A percentile compares a stretch with the other conserved stretches of the same genome.
phyloP scores from a whole-genome alignment of 2,113 vertebrate species.

The Phylloscopus trochilus region DNA sequence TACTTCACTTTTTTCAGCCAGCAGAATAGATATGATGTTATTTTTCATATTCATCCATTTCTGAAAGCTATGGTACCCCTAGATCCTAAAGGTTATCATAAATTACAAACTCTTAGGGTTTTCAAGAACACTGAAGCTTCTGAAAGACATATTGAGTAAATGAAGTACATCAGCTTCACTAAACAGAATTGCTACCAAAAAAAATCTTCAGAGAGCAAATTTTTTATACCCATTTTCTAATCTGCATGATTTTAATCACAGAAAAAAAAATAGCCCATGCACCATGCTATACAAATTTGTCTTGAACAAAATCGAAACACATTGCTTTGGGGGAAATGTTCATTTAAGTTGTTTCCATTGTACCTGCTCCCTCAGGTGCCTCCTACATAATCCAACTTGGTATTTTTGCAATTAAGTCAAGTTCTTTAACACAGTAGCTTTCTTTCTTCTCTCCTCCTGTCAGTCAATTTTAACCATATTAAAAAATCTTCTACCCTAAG shows the following conservation, averaged over 20 bases:
- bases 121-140: neutral
- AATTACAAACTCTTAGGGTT: neutral
- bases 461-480: neutral
- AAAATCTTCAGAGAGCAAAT: neutral
- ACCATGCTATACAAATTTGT: neutral
- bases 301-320: neutral
- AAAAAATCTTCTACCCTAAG: neutral
- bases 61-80: neutral
- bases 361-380: neutral
- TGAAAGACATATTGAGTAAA: neutral
- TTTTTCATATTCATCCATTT: neutral
- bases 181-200: neutral
- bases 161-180: neutral
- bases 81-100: neutral
- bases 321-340: neutral
- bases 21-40: neutral
- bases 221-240: neutral
- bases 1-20: neutral
- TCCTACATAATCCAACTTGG: neutral
- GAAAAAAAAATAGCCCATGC: neutral
- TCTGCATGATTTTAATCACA: neutral
- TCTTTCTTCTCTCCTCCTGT: neutral
- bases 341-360: neutral
- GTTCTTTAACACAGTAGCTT: neutral
- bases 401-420: neutral